phyloP scores from a whole-genome alignment of 2,113 vertebrate genomes.

The Montifringilla adamsi region DNA sequence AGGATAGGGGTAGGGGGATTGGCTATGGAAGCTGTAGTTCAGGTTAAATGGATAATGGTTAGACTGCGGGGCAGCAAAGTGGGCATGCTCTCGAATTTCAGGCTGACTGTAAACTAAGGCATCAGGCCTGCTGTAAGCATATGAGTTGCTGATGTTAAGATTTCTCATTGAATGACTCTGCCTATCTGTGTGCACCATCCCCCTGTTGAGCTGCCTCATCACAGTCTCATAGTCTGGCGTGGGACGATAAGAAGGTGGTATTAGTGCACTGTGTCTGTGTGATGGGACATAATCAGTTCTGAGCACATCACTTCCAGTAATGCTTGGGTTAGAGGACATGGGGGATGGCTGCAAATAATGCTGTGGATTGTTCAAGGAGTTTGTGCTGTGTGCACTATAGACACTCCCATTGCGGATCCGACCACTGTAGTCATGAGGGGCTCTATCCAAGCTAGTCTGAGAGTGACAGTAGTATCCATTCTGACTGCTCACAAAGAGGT shows the following conservation, averaged over 20 bases:
- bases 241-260: conserved; percentile 93
- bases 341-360: conserved; percentile 93
- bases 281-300: conserved; percentile 88
- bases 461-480: conserved; percentile 96
- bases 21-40: conserved; percentile 93
- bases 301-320: conserved; percentile 90
- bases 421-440: conserved; percentile 86
- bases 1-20: conserved; percentile 85
- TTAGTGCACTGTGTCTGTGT: conserved; percentile 90
- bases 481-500: conserved; percentile 92
- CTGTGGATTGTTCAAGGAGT: conserved; percentile 91
- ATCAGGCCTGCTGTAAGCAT: conserved; percentile 91
- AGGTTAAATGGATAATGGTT: conserved; percentile 85
- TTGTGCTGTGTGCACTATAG: conserved; percentile 96
- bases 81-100: conserved; percentile 90
- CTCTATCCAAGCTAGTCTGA: conserved; percentile 91
- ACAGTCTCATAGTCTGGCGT: conserved; percentile 96
- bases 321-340: conserved; percentile 96
- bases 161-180: conserved; percentile 96
- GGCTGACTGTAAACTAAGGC: conserved; percentile 97
- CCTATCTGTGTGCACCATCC: conserved; percentile 78
- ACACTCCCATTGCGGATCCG: conserved; percentile 93
- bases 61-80: conserved; percentile 64
- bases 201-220: conserved; percentile 89
- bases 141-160: conserved; percentile 90